These are phyloP conservation scores for Vollenhovia emeryi DNA, from an alignment of 1,140 invertebrate genomes.

Conservation along the genomic window DNA sequence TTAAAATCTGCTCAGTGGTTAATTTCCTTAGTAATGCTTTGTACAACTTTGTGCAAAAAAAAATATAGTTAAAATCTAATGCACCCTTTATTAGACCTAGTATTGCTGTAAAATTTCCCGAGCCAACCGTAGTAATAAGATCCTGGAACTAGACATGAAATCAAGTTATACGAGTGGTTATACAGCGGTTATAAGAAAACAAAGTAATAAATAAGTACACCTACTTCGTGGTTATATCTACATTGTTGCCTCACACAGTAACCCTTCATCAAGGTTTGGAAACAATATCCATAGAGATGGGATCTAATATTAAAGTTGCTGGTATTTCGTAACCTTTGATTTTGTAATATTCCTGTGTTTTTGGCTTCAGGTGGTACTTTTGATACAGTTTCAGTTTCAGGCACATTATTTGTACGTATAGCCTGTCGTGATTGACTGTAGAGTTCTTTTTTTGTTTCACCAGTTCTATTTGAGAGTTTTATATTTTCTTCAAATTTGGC, in stretches of 20 bases:
- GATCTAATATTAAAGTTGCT: no score
- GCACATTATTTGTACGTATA: neutral
- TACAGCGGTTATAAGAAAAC: neutral
- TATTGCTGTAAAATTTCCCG: neutral
- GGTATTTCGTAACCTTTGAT: neutral
- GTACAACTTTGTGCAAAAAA: constrained; percentile 8
- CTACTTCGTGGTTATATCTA: constrained; percentile 29
- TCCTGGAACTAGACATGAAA: neutral
- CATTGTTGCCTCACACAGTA: neutral
- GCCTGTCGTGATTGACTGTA: neutral
- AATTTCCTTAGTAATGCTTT: neutral
- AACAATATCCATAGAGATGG: constrained; percentile 35
- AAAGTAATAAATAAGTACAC: constrained; percentile 34
- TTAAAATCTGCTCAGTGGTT: neutral
- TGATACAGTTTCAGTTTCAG: neutral
- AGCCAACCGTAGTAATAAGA: neutral
- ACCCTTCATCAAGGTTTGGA: neutral
- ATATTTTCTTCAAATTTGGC: neutral
- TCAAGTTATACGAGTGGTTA: neutral
- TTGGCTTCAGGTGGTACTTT: neutral
- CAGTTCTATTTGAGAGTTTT: neutral
- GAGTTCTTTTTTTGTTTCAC: neutral
- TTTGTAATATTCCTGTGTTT: neutral
- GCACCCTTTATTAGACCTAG: neutral
- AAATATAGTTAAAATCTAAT: neutral